Percentiles rank a stretch among this genome's conserved stretches.
Evolutionary conservation across 2,888 invertebrate species (phyloP).

Genomic region (Meghimatium bilineatum): DNA sequence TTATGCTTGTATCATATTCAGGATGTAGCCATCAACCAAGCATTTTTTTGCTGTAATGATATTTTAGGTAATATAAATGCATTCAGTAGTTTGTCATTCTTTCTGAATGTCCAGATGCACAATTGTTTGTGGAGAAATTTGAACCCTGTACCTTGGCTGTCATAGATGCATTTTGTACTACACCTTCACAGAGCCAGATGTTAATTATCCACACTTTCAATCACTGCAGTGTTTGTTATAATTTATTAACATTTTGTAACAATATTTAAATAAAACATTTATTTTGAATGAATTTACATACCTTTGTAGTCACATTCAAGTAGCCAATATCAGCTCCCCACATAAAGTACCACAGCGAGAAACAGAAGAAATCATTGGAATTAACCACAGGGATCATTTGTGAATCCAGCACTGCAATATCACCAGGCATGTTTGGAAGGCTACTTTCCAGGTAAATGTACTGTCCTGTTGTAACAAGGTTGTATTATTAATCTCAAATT

Average conservation of each 20-base stretch:
- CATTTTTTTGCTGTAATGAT: too few species aligned
- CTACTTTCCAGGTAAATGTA: slow-evolving; percentile 69
- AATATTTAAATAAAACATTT: not conserved
- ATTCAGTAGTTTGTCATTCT: too few species aligned
- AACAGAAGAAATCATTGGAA: slow-evolving; percentile 77
- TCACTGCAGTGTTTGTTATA: not conserved
- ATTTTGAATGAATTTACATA: not conserved
- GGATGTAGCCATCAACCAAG: too few species aligned
- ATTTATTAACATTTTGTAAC: not conserved
- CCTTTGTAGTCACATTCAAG: slow-evolving; percentile 58
- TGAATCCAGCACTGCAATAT: slow-evolving; percentile 73
- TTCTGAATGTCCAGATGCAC: too few species aligned
- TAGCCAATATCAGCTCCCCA: slow-evolving; percentile 63
- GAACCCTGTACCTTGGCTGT: too few species aligned
- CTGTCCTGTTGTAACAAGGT: slow-evolving; percentile 56
- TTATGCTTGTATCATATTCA: too few species aligned
- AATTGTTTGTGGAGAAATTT: too few species aligned
- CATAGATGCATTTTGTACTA: too few species aligned
- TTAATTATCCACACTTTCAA: not conserved
- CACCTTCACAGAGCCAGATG: too few species aligned
- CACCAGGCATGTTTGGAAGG: slow-evolving; percentile 67
- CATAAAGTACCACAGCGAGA: slow-evolving; percentile 75
- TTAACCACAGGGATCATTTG: slow-evolving; percentile 57
- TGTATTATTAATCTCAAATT: not conserved
- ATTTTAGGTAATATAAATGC: too few species aligned